Base-by-base conservation (phyloP, 2,113 vertebrate genomes). In the Zosterops borbonicus region DNA sequence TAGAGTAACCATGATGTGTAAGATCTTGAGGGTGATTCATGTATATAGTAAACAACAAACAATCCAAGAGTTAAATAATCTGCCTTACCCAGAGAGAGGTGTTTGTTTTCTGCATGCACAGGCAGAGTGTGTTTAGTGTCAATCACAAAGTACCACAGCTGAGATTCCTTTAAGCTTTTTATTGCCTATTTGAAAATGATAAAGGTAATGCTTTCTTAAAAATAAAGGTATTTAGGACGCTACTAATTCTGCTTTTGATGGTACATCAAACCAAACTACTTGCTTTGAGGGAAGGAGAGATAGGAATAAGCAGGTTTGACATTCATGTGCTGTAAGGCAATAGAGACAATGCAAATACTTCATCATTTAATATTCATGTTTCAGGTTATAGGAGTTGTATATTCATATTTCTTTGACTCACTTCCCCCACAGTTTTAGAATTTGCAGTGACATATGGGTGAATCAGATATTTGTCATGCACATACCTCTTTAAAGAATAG, bases 361-460 rank as follows among this genome's bases (percentile, higher is more conserved):
- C 55, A 80, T 87, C 9, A 17, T 83, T 92, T 87, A 86, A 69
- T 96, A 95, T 95, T 97, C 95, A 89, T 19, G 1, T 95, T 94
- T 92, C 46, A 89, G 94, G 83, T 77, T 71, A 39, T 42, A 53
- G 49, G 71, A 65, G 44, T 70, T 88, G 87, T 91, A 83, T 89
- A 92, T 94, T 95, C 93, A 27, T 94, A 73, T 84, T 93, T 90
- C 81, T 93, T 94, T 94, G 92, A 95, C 95, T 97, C 84, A 60
- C 75, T 93, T 93, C 88, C 93, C 88, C 96, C 94, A 90, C 50
- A 62, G 4, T 86, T 91, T 79, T 81, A 77, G 92, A 86, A 83
- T 96, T 95, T 96, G 65, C 68, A 69, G 62, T 60, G 73, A 91
- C 73, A 75, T 70, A 24, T 70, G 90, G 89, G 67, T 96, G 96